These are phyloP conservation scores for Tricholauxania praeusta DNA, from an alignment of 2,888 invertebrate species.

Conservation along the genomic window DNA sequence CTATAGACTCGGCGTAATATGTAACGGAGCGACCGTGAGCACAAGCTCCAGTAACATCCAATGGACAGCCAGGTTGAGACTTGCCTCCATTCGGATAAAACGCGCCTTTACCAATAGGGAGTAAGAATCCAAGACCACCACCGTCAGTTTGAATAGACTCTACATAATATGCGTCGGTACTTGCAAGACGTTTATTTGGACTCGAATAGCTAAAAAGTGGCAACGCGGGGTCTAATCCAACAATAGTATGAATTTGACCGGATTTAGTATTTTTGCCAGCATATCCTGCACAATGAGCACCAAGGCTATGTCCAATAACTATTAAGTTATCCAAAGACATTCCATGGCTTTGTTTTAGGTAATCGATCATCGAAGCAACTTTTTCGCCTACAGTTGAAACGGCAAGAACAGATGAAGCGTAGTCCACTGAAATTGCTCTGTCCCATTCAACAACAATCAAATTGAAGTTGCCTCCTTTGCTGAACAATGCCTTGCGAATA, in stretches of 20 bases:
- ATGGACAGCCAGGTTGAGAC: slow-evolving; percentile 70
- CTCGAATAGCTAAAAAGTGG: slow-evolving; percentile 48
- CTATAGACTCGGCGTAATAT: slow-evolving; percentile 68
- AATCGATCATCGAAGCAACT: slow-evolving; percentile 51
- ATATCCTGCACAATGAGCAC: slow-evolving; percentile 72
- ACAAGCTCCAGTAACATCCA: slow-evolving; percentile 65
- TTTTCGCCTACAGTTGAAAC: slow-evolving; percentile 49
- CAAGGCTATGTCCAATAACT: slow-evolving; percentile 71
- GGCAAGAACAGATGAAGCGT: slow-evolving; percentile 69
- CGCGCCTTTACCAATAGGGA: slow-evolving; percentile 67
- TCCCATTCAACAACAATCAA: slow-evolving; percentile 73
- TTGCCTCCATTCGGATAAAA: slow-evolving; percentile 71
- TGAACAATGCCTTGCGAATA: slow-evolving; percentile 68
- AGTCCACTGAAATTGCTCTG: slow-evolving; percentile 70
- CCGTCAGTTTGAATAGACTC: too few species aligned
- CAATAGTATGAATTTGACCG: slow-evolving; percentile 71
- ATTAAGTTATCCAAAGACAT: slow-evolving; percentile 68
- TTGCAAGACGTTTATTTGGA: slow-evolving; percentile 46
- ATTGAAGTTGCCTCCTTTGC: slow-evolving; percentile 70
- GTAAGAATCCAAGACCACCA: slow-evolving; percentile 57
- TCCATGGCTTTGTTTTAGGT: slow-evolving; percentile 69
- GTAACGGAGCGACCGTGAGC: slow-evolving; percentile 67
- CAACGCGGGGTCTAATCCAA: slow-evolving; percentile 62
- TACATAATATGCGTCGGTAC: slow-evolving; percentile 52
- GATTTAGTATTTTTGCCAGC: slow-evolving; percentile 71